A percentile compares a stretch with the other conserved stretches of the same genome.
phyloP scores from a whole-genome alignment of 2,888 invertebrate genomes.

The Hemaris fuciformis region DNA sequence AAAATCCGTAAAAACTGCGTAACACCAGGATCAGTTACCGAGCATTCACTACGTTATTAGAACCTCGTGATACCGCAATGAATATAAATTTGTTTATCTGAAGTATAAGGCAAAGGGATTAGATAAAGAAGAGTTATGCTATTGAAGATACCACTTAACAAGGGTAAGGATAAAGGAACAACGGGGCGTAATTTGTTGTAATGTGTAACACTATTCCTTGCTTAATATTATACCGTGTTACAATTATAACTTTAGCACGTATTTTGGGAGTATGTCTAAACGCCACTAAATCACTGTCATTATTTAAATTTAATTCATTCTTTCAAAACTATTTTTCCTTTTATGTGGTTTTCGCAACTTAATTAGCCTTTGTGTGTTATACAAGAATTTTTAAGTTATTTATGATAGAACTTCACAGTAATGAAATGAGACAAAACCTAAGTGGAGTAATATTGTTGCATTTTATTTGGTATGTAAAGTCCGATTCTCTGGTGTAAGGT shows the following conservation, averaged over 20 bases:
- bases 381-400: background rate
- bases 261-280: background rate
- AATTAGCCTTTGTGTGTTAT: background rate
- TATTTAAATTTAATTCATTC: background rate
- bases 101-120: conserved; percentile 40
- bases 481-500: too few relatives aligned
- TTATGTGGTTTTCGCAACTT: background rate
- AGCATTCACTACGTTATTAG: conserved; percentile 23
- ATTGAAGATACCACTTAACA: conserved; percentile 33
- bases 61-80: conserved; percentile 29
- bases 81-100: conserved; percentile 49
- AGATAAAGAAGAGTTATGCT: conserved; percentile 48
- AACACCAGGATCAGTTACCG: background rate
- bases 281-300: background rate
- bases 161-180: conserved; percentile 30
- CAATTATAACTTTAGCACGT: conserved; percentile 19
- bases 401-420: background rate
- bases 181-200: conserved; percentile 19
- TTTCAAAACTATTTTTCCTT: background rate
- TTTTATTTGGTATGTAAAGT: too few relatives aligned
- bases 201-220: conserved; percentile 24
- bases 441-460: too few relatives aligned
- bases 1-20: background rate
- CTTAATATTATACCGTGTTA: conserved; percentile 25
- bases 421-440: too few relatives aligned